These are phyloP conservation scores for Coptotermes formosanus DNA, from an alignment of 1,140 invertebrate species.

Conservation along the genomic window DNA sequence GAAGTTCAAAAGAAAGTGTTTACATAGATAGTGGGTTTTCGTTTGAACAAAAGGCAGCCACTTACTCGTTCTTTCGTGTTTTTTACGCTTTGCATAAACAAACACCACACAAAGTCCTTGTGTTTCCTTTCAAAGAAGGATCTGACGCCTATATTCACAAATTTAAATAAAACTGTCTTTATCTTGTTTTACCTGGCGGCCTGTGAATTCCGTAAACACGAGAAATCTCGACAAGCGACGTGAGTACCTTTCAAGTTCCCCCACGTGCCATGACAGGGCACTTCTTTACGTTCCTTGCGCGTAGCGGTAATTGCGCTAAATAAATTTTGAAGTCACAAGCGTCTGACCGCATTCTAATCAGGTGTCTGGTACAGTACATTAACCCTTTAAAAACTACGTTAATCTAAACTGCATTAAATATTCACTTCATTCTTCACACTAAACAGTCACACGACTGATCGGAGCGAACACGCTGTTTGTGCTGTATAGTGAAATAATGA, in stretches of 20 bases:
- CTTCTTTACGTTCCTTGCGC: no score
- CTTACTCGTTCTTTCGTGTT: not conserved
- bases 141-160: not conserved
- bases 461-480: no score
- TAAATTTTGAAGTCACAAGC: no score
- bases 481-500: no score
- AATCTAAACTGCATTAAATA: no score
- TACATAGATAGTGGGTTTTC: not conserved
- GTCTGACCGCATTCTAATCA: no score
- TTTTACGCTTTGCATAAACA: not conserved
- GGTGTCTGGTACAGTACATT: no score
- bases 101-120: not conserved
- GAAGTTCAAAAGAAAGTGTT: not conserved
- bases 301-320: no score
- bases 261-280: no score
- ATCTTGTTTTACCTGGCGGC: not conserved
- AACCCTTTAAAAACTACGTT: no score
- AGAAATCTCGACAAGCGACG: not conserved
- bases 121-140: not conserved
- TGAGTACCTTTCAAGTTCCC: not conserved
- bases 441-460: no score
- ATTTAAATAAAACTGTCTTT: not conserved
- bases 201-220: not conserved
- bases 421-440: no score
- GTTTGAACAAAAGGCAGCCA: conserved; percentile 7